Percentiles rank a stretch among this genome's conserved stretches.
phyloP scores from a whole-genome alignment of 2,888 invertebrate species.

The Lasiommata megera region DNA sequence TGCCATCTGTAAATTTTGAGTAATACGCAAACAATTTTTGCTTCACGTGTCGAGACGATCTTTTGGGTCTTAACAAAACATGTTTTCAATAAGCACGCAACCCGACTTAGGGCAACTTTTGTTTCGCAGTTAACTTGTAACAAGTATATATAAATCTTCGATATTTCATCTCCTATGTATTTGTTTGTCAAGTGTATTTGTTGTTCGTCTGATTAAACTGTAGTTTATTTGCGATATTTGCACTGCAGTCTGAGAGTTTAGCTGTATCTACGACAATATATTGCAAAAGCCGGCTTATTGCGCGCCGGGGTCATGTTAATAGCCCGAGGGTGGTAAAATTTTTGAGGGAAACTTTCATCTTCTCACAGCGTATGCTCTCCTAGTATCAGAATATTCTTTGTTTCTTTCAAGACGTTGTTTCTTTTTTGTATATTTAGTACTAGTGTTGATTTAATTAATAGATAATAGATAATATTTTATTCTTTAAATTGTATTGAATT shows the following conservation, averaged over 20 bases:
- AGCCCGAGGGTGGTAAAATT: constrained; percentile 11
- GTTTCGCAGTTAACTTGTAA: no score
- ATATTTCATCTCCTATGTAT: neutral
- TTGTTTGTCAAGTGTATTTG: neutral
- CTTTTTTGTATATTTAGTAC: no score
- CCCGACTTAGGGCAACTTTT: no score
- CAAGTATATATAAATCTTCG: no score
- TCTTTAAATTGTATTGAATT: no score
- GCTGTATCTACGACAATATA: constrained; percentile 11
- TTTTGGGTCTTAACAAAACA: no score
- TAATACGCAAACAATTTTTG: no score
- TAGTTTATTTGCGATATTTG: constrained; percentile 13
- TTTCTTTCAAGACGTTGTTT: neutral
- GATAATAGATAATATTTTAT: no score
- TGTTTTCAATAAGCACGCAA: no score
- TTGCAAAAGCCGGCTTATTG: constrained; percentile 16
- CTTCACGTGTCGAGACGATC: no score
- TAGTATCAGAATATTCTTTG: neutral
- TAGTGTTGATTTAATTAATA: no score
- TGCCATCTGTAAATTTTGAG: no score
- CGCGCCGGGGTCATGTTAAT: constrained; percentile 14
- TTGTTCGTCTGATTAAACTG: neutral
- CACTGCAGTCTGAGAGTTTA: neutral
- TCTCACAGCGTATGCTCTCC: constrained; percentile 11
- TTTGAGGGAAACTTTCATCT: constrained; percentile 17